A percentile compares a stretch with the other conserved stretches of the same genome.
phyloP scores from a whole-genome alignment of 2,888 invertebrate genomes.

The Drosophila nr. perissopoda region DNA sequence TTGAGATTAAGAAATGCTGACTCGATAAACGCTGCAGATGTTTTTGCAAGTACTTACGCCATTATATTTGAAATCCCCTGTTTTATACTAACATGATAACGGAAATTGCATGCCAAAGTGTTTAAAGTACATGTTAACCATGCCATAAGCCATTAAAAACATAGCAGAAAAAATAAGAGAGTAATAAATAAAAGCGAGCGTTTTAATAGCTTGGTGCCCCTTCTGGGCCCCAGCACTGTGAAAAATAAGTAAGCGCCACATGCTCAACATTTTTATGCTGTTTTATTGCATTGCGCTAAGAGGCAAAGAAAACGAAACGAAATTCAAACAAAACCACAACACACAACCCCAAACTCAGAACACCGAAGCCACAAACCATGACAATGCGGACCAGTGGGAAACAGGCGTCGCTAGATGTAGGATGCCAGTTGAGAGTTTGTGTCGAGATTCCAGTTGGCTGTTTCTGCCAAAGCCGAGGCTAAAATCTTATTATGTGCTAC shows the following conservation, averaged over 20 bases:
- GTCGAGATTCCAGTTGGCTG: conserved; percentile 11
- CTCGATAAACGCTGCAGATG: background rate
- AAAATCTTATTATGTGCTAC: conserved; percentile 77
- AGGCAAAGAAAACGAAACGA: conserved; percentile 56
- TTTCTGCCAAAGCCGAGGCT: conserved; percentile 17
- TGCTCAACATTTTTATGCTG: conserved; percentile 77
- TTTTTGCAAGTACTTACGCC: background rate
- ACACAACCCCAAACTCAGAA: background rate
- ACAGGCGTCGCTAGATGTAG: conserved; percentile 1
- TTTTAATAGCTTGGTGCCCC: background rate
- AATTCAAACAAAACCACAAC: conserved; percentile 29
- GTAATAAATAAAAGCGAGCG: background rate
- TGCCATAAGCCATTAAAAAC: background rate
- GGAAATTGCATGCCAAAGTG: background rate
- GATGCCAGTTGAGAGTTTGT: conserved; percentile 7
- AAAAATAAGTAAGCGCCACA: conserved; percentile 74
- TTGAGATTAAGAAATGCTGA: background rate
- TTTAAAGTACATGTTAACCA: background rate
- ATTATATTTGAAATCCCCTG: background rate
- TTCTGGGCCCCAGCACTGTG: background rate
- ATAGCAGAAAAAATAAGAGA: background rate
- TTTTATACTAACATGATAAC: background rate
- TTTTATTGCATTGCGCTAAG: conserved; percentile 74
- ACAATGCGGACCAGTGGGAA: conserved; percentile 22
- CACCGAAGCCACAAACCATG: conserved; percentile 19